Conservation (phyloP, 2,888 invertebrate species). For the Epinotia bilunana region DNA sequence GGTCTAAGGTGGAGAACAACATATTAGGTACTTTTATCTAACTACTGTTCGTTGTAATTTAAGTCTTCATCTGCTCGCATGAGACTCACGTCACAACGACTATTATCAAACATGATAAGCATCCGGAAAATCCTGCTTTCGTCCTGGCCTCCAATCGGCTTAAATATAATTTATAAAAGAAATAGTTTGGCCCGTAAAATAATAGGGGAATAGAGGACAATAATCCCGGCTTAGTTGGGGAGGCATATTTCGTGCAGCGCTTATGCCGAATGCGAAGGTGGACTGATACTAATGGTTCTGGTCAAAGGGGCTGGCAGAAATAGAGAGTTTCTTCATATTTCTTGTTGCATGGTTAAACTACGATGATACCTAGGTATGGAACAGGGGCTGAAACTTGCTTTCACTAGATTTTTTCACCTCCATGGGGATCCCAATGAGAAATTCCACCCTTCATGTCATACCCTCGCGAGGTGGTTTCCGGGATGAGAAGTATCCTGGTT, state of each 20-base stretch:
- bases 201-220: constrained; percentile 2
- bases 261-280: background rate
- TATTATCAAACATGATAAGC: background rate
- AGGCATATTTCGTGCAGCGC: constrained; percentile 13
- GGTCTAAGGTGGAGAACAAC: too few species aligned
- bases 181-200: constrained; percentile 31
- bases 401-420: too few species aligned
- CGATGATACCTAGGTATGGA: too few species aligned
- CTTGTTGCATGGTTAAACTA: too few species aligned
- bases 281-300: constrained; percentile 8
- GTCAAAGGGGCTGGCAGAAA: background rate
- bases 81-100: background rate
- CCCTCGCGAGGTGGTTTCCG: too few species aligned
- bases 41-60: background rate
- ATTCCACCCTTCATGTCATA: too few species aligned
- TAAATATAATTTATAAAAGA: constrained; percentile 41
- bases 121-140: background rate
- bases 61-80: background rate
- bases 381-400: too few species aligned
- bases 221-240: constrained; percentile 1
- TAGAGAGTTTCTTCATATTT: too few species aligned
- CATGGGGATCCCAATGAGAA: too few species aligned
- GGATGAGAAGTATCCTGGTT: too few species aligned
- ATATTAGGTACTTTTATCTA: background rate
- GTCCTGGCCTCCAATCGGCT: constrained; percentile 19